These are phyloP conservation scores for Turdus rufiventris DNA, from an alignment of 2,113 vertebrate genomes.

Conservation along the genomic window DNA sequence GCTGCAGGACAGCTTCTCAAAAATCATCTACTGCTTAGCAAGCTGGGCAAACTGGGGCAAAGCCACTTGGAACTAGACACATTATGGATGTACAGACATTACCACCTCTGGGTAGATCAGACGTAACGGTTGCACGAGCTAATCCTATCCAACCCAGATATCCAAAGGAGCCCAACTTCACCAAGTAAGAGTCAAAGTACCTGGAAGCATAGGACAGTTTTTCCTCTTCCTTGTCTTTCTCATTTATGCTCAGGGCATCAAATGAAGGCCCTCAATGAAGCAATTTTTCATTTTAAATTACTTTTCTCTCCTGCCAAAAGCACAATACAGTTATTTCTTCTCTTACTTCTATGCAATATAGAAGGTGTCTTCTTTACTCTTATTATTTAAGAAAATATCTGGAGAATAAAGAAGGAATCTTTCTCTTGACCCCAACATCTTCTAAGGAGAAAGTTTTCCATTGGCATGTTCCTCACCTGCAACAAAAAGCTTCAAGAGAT, in stretches of 20 bases:
- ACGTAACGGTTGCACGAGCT: background rate
- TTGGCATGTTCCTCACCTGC: conserved; percentile 35
- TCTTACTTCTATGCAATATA: background rate
- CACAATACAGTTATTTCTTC: conserved; percentile 48
- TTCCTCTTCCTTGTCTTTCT: conserved; percentile 54
- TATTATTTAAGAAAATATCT: background rate
- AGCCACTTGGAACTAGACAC: background rate
- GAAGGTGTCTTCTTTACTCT: background rate
- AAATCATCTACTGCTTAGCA: background rate
- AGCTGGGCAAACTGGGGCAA: background rate
- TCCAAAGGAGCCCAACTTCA: conserved; percentile 21
- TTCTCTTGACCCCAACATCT: background rate
- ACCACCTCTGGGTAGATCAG: background rate
- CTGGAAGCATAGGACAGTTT: conserved; percentile 45
- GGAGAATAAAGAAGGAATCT: conserved; percentile 11
- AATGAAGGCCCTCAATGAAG: conserved; percentile 54
- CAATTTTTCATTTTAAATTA: conserved; percentile 57
- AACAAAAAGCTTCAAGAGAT: conserved; percentile 43
- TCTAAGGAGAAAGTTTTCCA: conserved; percentile 39
- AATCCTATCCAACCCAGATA: conserved; percentile 32
- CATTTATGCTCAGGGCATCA: conserved; percentile 48
- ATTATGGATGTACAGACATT: background rate
- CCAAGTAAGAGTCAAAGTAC: conserved; percentile 54
- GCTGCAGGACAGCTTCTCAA: conserved; percentile 12
- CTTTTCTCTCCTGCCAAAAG: conserved; percentile 56